Evolutionary conservation across 2,888 invertebrate genomes (phyloP), one percentile per base, ranked within the genome.

Genomic region (Stramonita haemastoma): DNA sequence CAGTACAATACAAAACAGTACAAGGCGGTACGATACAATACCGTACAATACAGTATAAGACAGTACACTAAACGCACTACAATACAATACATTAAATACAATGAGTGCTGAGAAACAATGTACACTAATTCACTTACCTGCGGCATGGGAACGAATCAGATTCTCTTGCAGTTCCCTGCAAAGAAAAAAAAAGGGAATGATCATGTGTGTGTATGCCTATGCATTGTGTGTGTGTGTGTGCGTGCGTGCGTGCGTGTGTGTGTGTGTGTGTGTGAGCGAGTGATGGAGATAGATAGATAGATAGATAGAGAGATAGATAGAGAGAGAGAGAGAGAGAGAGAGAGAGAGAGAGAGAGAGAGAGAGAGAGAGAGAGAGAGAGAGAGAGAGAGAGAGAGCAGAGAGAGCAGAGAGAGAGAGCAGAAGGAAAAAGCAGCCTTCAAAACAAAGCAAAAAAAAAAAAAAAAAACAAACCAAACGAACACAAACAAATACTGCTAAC

Each of bases 71-170:
- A n/a, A n/a, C n/a, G n/a, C n/a, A n/a, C n/a, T n/a, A n/a, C 46
- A 46, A 8, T 46, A 46, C 46, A 46, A 46, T 46, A 8, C 46
- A 46, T 5, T 46, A 46, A 46, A 46, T 46, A 46, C 46, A 8
- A 46, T 46, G 8, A 46, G 46, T 5, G 46, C 46, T 46, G 19
- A 66, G 6, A 66, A 17, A 66, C 66, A 66, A 2, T 22, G 2
- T 2, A 66, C 66, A 66, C 66, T 66, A 15, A 32, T 19, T 15
- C 22, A 86, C 89, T 91, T 92, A 96, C 96, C 96, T 86, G 97
- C 97, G 6, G 97, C 96, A 95, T 97, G 97, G 15, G 97, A 97
- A 81, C 97, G 96, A 91, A 97, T 97, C 89, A 97, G 94, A 94
- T 97, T 97, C 93, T 97, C 96, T 94, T 97, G 97, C 32, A 97